phyloP scores from a whole-genome alignment of 2,113 vertebrate genomes.

The Xenopus laevis region DNA sequence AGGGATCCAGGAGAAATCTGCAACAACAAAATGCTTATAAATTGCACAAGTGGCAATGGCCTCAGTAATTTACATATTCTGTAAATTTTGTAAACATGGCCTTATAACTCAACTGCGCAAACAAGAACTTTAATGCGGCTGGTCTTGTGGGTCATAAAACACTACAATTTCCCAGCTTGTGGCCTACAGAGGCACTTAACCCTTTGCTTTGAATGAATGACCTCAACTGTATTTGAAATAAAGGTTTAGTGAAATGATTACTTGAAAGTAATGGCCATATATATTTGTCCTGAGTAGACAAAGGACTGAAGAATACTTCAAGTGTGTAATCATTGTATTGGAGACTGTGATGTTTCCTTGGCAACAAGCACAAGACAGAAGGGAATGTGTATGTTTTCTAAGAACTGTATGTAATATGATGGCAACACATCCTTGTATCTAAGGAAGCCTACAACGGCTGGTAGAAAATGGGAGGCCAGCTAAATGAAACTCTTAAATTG shows the following conservation, averaged over 20 bases:
- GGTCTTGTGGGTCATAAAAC: too few relatives aligned
- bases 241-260: background rate
- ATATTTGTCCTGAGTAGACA: constrained; percentile 54
- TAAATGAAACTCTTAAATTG: constrained; percentile 27
- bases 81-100: too few relatives aligned
- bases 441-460: constrained; percentile 51
- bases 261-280: constrained; percentile 54
- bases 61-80: too few relatives aligned
- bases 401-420: constrained; percentile 51
- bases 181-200: too few relatives aligned
- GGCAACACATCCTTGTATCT: constrained; percentile 51
- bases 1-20: too few relatives aligned
- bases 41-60: too few relatives aligned
- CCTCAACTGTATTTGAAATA: background rate
- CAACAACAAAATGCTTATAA: too few relatives aligned
- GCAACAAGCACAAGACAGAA: constrained; percentile 58
- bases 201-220: background rate
- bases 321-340: constrained; percentile 60
- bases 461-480: constrained; percentile 27
- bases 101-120: too few relatives aligned
- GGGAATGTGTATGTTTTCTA: constrained; percentile 54
- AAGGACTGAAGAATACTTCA: constrained; percentile 54
- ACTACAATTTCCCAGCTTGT: too few relatives aligned
- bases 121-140: too few relatives aligned
- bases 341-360: constrained; percentile 55